Evolutionary conservation across 2,797 vertebrate species (phyloP).

Genomic region (Nyctibius grandis): DNA sequence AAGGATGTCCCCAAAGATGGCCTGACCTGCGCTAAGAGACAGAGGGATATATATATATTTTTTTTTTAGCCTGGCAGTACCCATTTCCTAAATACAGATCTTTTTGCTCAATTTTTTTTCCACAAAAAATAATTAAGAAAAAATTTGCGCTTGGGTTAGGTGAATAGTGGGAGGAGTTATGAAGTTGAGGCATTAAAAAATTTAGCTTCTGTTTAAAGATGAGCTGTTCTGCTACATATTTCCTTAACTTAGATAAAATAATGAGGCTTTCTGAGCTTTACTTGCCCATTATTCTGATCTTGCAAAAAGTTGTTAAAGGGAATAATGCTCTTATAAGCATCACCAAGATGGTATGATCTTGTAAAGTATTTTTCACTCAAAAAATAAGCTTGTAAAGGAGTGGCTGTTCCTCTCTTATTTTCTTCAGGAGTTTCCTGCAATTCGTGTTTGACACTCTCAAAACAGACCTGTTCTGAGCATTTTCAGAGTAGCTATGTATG

Average conservation of each 20-base stretch:
- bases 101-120: rapidly evolving
- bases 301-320: neutral
- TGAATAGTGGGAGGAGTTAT: neutral
- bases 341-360: neutral
- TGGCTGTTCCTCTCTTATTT: neutral
- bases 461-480: neutral
- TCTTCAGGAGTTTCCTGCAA: neutral
- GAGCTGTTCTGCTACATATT: neutral
- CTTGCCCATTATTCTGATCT: neutral
- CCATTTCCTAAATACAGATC: neutral
- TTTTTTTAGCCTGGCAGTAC: neutral
- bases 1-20: neutral
- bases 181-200: neutral
- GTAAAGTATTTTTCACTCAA: neutral
- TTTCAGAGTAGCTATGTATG: neutral
- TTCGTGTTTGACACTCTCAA: neutral
- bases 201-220: neutral
- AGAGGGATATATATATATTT: rapidly evolving
- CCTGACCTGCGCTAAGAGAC: neutral
- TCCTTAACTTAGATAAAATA: neutral
- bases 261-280: neutral
- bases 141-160: rapidly evolving
- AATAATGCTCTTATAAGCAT: neutral
- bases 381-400: neutral
- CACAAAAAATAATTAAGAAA: neutral